A percentile compares a stretch with the other conserved stretches of the same genome.
Evolutionary conservation across 2,113 vertebrate species (phyloP).

Genomic region (Rhinolophus ferrumequinum): DNA sequence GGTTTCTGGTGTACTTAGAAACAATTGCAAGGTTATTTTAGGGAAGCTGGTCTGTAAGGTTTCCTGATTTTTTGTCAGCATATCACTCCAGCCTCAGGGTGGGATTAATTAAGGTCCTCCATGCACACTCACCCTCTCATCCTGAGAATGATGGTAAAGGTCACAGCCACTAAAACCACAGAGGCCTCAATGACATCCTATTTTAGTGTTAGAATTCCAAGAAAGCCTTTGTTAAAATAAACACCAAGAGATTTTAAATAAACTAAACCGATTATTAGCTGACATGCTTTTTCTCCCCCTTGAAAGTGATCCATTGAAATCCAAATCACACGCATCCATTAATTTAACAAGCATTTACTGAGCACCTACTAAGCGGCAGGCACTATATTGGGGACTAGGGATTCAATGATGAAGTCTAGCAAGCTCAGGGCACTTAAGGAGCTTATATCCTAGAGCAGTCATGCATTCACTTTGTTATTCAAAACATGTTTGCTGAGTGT

Average conservation of each 20-base stretch:
- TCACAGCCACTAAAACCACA: conserved; percentile 66
- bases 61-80: conserved; percentile 57
- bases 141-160: conserved; percentile 64
- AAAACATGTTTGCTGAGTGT: not conserved
- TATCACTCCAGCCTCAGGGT: not conserved
- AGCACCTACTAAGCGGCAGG: not conserved
- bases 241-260: conserved; percentile 48
- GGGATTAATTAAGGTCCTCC: conserved; percentile 50
- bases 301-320: conserved; percentile 4
- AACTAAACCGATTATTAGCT: conserved; percentile 64
- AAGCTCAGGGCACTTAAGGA: not conserved
- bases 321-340: not conserved
- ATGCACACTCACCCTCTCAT: not conserved
- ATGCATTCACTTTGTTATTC: not conserved
- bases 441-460: not conserved
- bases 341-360: not conserved
- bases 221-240: conserved; percentile 67
- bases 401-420: not conserved
- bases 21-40: conserved; percentile 66
- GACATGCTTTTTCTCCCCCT: not conserved
- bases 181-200: conserved; percentile 47
- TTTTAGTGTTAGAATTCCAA: conserved; percentile 60
- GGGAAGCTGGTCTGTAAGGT: conserved; percentile 44
- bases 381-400: not conserved
- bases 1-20: conserved; percentile 55